phyloP scores from a whole-genome alignment of 2,797 vertebrate genomes.

The Liparis tanakae region DNA sequence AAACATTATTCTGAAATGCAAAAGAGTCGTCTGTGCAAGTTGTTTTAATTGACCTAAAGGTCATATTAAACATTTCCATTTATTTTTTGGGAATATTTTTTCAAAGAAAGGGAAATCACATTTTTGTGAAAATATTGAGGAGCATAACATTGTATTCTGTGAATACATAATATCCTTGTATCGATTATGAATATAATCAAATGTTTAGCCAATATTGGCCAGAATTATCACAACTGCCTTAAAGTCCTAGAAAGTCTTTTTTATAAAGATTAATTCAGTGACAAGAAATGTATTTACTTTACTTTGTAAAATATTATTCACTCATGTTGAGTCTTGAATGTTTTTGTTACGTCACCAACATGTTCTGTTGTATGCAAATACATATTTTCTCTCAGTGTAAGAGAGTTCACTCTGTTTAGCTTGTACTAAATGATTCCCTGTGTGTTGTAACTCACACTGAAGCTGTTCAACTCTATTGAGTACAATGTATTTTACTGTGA shows the following conservation, averaged over 20 bases:
- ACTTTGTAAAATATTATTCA: conserved; percentile 34
- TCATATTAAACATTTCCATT: background rate
- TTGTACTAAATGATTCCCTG: conserved; percentile 20
- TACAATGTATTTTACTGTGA: conserved; percentile 25
- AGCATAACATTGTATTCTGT: conserved; percentile 14
- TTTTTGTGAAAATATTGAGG: background rate
- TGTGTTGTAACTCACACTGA: conserved; percentile 38
- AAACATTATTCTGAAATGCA: conserved; percentile 6
- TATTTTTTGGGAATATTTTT: background rate
- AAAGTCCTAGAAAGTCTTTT: background rate
- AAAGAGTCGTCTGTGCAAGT: background rate
- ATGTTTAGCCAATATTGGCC: background rate
- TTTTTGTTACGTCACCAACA: background rate
- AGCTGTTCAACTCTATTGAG: conserved; percentile 24
- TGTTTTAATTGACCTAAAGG: background rate
- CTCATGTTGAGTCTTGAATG: conserved; percentile 42
- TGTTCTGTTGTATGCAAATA: conserved; percentile 18
- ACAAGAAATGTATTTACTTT: background rate
- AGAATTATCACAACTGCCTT: background rate
- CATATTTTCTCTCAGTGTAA: conserved; percentile 3
- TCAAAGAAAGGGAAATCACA: background rate
- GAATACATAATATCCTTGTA: conserved; percentile 16
- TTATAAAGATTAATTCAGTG: background rate
- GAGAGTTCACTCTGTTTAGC: conserved; percentile 20
- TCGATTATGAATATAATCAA: conserved; percentile 4